Conservation (phyloP, 2,888 invertebrate genomes). For the Sepiola atlantica region DNA sequence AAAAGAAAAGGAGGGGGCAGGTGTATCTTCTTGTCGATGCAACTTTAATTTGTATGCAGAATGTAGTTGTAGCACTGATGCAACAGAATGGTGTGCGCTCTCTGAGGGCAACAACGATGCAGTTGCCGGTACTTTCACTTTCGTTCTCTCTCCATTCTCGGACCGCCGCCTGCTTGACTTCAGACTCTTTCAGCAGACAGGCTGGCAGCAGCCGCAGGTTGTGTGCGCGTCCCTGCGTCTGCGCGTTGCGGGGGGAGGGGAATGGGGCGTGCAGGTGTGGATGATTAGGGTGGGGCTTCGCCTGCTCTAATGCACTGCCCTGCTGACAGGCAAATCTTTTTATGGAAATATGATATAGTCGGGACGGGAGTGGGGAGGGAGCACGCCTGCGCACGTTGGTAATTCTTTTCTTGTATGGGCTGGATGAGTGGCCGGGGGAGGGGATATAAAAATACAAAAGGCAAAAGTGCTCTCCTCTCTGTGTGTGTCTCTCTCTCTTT, state of each 20-base stretch:
- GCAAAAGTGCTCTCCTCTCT: conserved; percentile 2
- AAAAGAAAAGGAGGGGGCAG: not conserved
- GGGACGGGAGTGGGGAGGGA: not conserved
- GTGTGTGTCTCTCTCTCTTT: not conserved
- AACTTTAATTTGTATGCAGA: not conserved
- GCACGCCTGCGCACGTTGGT: not conserved
- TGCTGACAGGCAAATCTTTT: conserved; percentile 10
- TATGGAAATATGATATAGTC: not conserved
- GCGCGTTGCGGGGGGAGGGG: not conserved
- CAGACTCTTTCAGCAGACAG: not conserved
- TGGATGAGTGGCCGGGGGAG: not conserved
- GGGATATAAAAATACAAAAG: not conserved
- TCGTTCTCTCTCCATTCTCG: not conserved
- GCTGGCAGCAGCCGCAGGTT: not conserved
- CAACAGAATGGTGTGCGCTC: not conserved
- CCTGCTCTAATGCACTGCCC: conserved; percentile 17
- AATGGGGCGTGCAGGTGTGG: not conserved
- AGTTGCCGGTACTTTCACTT: conserved; percentile 14
- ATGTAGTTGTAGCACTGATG: not conserved
- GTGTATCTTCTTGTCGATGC: not conserved
- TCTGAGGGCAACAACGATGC: not conserved
- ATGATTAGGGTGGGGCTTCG: not conserved
- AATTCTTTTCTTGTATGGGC: not conserved
- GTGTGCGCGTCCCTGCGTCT: no score
- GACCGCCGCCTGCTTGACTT: not conserved